phyloP scores from a whole-genome alignment of 1,140 invertebrate species.

The Zaprionus gabonicus region DNA sequence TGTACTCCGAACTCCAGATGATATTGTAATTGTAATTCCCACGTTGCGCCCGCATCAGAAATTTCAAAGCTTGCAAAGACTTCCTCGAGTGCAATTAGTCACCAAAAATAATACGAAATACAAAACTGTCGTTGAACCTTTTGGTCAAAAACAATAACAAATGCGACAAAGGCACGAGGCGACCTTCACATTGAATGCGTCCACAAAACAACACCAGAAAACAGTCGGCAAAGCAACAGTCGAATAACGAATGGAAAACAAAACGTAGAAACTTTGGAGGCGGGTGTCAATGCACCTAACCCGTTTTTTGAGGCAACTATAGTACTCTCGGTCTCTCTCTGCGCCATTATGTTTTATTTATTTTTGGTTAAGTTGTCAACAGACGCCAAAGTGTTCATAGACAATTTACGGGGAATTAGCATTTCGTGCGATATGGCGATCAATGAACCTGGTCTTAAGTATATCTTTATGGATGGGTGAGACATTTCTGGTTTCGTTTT shows the following conservation, averaged over 20 bases:
- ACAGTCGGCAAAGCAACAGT: not conserved
- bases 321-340: constrained; percentile 22
- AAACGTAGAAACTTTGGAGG: constrained; percentile 28
- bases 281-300: constrained; percentile 71
- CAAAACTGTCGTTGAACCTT: constrained; percentile 61
- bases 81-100: constrained; percentile 70
- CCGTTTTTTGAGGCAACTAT: constrained; percentile 49
- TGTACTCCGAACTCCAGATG: not conserved
- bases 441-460: constrained; percentile 56
- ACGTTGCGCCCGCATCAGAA: constrained; percentile 53
- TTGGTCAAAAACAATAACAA: constrained; percentile 42
- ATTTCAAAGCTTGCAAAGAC: constrained; percentile 43
- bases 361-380: constrained; percentile 54
- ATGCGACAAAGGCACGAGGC: constrained; percentile 22
- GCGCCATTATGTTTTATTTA: constrained; percentile 66
- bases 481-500: constrained; percentile 54
- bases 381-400: constrained; percentile 59
- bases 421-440: constrained; percentile 62
- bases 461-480: constrained; percentile 41
- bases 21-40: constrained; percentile 18
- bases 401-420: constrained; percentile 63
- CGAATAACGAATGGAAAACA: not conserved
- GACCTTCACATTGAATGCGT: constrained; percentile 79
- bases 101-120: constrained; percentile 27
- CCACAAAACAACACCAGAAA: constrained; percentile 11